These are phyloP conservation scores for Stichopus horrens DNA, from an alignment of 53 echinoderm and acorn worm species.

Conservation along the genomic window DNA sequence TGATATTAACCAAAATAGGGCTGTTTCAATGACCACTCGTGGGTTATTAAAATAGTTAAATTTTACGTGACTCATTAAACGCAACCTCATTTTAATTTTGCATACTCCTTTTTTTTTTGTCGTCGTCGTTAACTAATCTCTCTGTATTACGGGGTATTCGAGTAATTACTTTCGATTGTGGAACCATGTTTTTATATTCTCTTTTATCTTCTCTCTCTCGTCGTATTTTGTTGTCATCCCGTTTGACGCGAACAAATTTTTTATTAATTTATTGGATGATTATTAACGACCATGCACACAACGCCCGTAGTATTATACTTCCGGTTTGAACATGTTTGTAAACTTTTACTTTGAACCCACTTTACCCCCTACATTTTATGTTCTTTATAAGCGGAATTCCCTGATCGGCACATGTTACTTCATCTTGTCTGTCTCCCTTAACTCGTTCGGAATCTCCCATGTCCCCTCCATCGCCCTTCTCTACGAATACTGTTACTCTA, in stretches of 20 bases:
- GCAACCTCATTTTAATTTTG: neutral
- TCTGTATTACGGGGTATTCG: neutral
- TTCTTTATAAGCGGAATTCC: neutral
- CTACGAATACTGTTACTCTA: too few relatives aligned
- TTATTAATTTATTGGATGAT: too few relatives aligned
- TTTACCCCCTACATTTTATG: neutral
- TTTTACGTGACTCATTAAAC: slow-evolving; percentile 6
- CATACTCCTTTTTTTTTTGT: neutral
- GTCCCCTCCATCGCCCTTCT: too few relatives aligned
- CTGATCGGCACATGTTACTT: neutral
- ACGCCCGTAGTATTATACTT: neutral
- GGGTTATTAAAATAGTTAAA: neutral
- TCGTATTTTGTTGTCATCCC: neutral
- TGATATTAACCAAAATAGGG: neutral
- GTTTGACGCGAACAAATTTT: too few relatives aligned
- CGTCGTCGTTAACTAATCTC: neutral
- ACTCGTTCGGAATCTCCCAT: neutral
- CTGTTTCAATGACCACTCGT: slow-evolving; percentile 29
- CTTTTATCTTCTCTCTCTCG: neutral
- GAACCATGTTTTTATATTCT: neutral
- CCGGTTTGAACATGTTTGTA: neutral
- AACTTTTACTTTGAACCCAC: too few relatives aligned
- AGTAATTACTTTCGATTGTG: neutral
- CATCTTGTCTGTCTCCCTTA: neutral
- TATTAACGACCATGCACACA: too few relatives aligned